Evolutionary conservation across 2,113 vertebrate species (phyloP), one percentile per base, ranked within the genome.

Genomic region (Percina caprodes): DNA sequence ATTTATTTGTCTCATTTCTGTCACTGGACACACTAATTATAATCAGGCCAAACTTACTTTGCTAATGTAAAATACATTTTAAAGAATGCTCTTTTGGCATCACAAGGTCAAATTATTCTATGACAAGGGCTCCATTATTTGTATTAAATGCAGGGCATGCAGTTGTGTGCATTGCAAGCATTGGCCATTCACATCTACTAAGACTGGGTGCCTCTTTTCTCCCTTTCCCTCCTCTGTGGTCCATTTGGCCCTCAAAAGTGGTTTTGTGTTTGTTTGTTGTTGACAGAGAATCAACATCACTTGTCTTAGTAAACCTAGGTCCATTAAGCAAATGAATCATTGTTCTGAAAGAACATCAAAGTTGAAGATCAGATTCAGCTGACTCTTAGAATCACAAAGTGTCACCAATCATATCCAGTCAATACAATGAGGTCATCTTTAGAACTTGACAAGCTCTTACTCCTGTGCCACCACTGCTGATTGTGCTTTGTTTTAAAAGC

Each of bases 1-100:
- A 69, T 61, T 74, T n/a, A 56, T 54, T 66, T 65, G 45, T 49
- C 54, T 35, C 14, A 56, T 56, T 67, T 67, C 52, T 23, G 5
- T 78, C 42, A 62, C 23, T 62, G n/a, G 54, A 67, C 33, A 65
- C 19, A 65, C 63, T 75, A 75, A 83, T 71, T 33, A 39, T 79
- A 70, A 62, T 70, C 26, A 66, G 52, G 45, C 62, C 24, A 62
- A 62, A 65, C 0, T 10, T 58, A 13, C 60, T 56, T n/a, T 58
- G 21, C 30, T n/a, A 8, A 70, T 67, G 60, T 76, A 58, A 65
- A 77, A 66, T 42, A 58, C 4, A 18, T 23, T 18, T 60, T 12
- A 39, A 51, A 70, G 69, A 71, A 61, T 67, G 30, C 12, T 45
- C 14, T 77, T 80, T 61, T 59, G n/a, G 14, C 24, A 59, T 66